A percentile compares a stretch with the other conserved stretches of the same genome.
Conservation (phyloP, 2,888 invertebrate genomes). For the Lepetodrilus schrolli region DNA sequence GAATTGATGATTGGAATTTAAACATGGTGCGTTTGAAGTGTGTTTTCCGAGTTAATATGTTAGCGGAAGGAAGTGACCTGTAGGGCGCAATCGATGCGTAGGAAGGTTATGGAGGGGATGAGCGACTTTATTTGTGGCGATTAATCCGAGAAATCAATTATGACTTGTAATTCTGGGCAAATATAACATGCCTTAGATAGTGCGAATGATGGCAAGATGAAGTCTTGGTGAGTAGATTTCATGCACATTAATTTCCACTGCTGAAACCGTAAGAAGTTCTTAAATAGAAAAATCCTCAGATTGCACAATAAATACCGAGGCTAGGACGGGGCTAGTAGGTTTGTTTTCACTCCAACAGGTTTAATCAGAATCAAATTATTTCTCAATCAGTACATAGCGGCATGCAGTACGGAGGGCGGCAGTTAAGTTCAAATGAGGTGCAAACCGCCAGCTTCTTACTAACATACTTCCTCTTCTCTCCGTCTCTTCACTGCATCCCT, state of each 20-base stretch:
- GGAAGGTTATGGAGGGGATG: not conserved
- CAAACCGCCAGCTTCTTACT: not conserved
- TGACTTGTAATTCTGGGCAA: not conserved
- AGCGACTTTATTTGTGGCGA: not conserved
- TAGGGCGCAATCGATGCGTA: not conserved
- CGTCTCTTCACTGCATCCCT: no score
- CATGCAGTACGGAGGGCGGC: not conserved
- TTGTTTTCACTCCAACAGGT: constrained; percentile 1
- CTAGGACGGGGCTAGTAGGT: not conserved
- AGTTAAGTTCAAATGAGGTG: not conserved
- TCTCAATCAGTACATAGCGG: not conserved
- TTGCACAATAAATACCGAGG: not conserved
- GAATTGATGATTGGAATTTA: not conserved
- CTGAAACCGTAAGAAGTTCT: not conserved
- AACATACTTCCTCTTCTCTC: no score
- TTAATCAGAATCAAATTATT: not conserved
- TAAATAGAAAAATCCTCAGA: not conserved
- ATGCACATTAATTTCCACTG: not conserved
- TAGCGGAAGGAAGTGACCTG: not conserved
- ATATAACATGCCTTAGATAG: constrained; percentile 9
- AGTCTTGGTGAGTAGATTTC: not conserved
- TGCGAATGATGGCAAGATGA: not conserved
- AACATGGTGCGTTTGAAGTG: not conserved
- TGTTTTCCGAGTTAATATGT: not conserved
- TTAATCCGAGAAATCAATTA: not conserved